Evolutionary conservation across 2,113 vertebrate species (phyloP).

Genomic region (Corythaixoides concolor): DNA sequence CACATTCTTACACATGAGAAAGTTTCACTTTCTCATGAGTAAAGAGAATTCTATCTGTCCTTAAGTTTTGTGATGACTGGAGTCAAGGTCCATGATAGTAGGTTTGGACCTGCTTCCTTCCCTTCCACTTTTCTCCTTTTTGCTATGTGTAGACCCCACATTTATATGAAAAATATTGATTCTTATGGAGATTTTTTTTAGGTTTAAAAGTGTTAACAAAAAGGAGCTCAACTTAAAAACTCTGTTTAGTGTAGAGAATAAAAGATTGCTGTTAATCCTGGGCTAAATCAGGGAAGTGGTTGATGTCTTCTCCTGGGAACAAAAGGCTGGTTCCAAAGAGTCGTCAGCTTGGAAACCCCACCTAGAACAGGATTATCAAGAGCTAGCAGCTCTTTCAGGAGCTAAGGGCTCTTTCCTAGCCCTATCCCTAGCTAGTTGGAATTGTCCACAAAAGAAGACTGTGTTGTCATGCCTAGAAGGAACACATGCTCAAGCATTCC

Average conservation of each 20-base stretch:
- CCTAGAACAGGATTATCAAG: neutral
- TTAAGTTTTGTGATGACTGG: neutral
- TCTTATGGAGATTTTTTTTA: neutral
- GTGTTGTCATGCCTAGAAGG: neutral
- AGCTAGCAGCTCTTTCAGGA: neutral
- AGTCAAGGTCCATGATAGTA: neutral
- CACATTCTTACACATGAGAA: neutral
- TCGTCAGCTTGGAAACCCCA: neutral
- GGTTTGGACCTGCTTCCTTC: neutral
- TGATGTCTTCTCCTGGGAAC: neutral
- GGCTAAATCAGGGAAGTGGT: neutral
- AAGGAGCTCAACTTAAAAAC: neutral
- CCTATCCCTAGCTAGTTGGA: neutral
- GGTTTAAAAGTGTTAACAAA: neutral
- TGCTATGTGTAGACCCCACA: neutral
- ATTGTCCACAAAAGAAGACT: neutral
- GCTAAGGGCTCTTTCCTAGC: neutral
- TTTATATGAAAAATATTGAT: neutral
- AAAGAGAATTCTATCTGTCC: neutral
- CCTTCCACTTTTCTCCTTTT: neutral
- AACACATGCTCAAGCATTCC: neutral
- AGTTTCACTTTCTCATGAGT: neutral
- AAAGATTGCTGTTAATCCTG: neutral
- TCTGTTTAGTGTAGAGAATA: neutral
- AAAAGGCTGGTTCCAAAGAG: neutral